Percentiles rank a stretch among this genome's conserved stretches.
These are phyloP conservation scores for Parnassius apollo DNA, from an alignment of 2,888 invertebrate species.

Conservation along the genomic window DNA sequence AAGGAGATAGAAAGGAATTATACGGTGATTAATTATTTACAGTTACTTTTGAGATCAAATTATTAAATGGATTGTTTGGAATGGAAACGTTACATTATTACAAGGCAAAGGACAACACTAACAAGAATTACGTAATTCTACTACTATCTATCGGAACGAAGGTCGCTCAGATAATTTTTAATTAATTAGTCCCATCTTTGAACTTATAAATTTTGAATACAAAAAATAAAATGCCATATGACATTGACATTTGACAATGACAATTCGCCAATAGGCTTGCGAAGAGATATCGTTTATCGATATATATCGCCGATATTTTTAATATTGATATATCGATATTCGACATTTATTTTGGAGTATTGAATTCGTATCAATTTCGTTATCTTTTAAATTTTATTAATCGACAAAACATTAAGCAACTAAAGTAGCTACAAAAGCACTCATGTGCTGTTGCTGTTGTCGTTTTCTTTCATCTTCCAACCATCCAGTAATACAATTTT, in stretches of 20 bases:
- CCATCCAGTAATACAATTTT: too few species aligned
- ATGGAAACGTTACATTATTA: slow-evolving; percentile 7
- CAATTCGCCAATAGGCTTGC: not conserved
- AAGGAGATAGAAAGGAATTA: not conserved
- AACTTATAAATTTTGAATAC: slow-evolving; percentile 9
- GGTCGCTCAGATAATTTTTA: not conserved
- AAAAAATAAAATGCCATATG: not conserved
- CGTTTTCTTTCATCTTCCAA: too few species aligned
- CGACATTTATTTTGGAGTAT: too few species aligned
- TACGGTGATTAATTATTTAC: slow-evolving; percentile 5
- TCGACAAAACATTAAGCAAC: too few species aligned
- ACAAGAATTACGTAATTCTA: slow-evolving; percentile 14
- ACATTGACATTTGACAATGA: slow-evolving; percentile 1
- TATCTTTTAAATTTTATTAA: too few species aligned
- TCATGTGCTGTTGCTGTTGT: too few species aligned
- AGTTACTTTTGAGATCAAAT: slow-evolving; percentile 9
- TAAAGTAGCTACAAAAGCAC: too few species aligned
- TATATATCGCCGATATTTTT: too few species aligned
- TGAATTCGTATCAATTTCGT: too few species aligned
- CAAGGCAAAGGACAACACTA: slow-evolving; percentile 27
- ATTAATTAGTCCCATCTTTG: not conserved
- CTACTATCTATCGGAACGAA: slow-evolving; percentile 13
- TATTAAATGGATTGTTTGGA: not conserved
- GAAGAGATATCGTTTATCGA: too few species aligned
- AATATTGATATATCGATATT: too few species aligned